Evolutionary conservation across 2,797 vertebrate genomes (phyloP), one percentile per base, ranked within the genome.

Genomic region (Falco naumanni): DNA sequence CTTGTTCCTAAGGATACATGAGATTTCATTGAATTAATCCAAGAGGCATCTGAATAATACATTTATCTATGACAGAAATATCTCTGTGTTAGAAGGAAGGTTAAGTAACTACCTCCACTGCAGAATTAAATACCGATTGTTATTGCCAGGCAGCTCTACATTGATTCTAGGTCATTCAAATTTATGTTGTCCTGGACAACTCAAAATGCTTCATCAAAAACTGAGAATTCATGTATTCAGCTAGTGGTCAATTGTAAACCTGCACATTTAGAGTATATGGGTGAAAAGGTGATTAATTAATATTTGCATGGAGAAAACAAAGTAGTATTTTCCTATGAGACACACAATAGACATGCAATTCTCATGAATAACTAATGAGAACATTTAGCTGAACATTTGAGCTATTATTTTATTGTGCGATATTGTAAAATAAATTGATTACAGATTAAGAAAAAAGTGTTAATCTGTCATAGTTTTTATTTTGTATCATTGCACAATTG

Each of bases 101-200:
- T 70, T 87, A 90, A 91, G 74, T 88, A 93, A 74, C 64, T 84
- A 77, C 21, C 68, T 84, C 54, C 47, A 59, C 19, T 74, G 64
- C 41, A 92, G 70, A 78, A 89, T 92, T 94, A 94, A 95, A 94
- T 93, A 72, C 60, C 13, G 2, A 68, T 78, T 92, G 89, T 60
- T 79, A 51, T 72, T 92, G 64, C 90, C 69, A 86, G 50, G 57
- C n/a, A 94, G 70, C 41, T 90, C 71, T 93, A 26, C 43, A 71
- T 21, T 92, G 93, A 95, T 87, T 90, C 74, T 75, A 84, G 75
- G 54, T 90, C 74, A 84, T 76, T 81, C 37, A 34, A 74, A 88
- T 89, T 68, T 86, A 50, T 80, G 70, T 54, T 79, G 66, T 48
- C 71, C 68, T 28, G 26, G 64, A 91, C 74, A 88, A 81, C 69